Evolutionary conservation across 2,797 vertebrate species (phyloP).

Genomic region (Rhabdomys pumilio): DNA sequence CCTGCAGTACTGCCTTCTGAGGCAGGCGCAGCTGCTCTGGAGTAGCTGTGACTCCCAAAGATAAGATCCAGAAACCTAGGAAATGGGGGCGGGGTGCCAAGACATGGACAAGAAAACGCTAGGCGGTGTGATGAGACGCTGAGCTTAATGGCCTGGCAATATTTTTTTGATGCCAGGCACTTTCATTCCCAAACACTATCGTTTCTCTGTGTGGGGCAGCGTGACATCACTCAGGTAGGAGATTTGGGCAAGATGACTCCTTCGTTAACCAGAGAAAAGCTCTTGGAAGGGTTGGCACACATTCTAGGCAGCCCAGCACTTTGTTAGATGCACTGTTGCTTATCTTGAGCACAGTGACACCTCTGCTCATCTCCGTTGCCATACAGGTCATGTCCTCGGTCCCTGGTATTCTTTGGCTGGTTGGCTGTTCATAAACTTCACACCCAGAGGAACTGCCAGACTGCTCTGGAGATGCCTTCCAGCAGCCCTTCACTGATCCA

Average conservation of each 20-base stretch:
- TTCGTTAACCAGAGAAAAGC: neutral
- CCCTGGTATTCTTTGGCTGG: neutral
- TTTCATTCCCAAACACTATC: neutral
- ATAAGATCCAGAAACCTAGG: neutral
- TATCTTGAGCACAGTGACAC: neutral
- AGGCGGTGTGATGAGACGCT: neutral
- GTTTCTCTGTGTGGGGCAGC: neutral
- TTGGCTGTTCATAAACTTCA: neutral
- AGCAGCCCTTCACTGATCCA: neutral
- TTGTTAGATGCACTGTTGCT: neutral
- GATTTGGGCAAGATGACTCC: neutral
- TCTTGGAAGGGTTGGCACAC: neutral
- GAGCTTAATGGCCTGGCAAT: neutral
- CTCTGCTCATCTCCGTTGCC: neutral
- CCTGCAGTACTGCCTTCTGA: neutral
- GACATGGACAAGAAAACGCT: neutral
- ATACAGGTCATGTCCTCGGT: neutral
- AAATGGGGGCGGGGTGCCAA: neutral
- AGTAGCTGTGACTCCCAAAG: neutral
- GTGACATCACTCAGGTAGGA: neutral
- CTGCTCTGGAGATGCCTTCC: neutral
- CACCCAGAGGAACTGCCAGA: neutral
- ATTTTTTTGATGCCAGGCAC: neutral
- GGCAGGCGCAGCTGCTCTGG: neutral
- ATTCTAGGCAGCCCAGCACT: neutral